Evolutionary conservation across 2,888 invertebrate species (phyloP), one percentile per base, ranked within the genome.

Genomic region (Rugalucina vietnamica): DNA sequence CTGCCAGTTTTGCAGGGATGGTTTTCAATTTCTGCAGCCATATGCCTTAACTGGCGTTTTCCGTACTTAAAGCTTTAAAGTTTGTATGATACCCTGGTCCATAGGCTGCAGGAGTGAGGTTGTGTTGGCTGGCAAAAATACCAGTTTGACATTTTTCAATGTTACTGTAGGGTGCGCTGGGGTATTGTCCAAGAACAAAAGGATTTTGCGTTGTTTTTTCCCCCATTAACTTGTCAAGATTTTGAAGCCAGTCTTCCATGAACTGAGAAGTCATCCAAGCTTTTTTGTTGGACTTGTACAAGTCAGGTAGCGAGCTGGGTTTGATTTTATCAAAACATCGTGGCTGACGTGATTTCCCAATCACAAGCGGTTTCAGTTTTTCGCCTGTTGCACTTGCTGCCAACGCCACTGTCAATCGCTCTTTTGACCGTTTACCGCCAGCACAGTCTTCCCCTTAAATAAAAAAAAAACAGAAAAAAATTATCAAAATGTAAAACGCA

Each of bases 361-460:
- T 69, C 3, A 69, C 69, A 21, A 69, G 21, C 18, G 69, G 69
- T 14, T 18, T 10, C 14, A 69, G 14, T 32, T 10, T 69, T 32
- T 69, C 69, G 21, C 69, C 69, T 70, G 14, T 77, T 73, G 70
- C 18, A 49, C 79, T 76, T 18, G 74, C 76, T 37, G 57, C 39
- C n/a, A 74, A 27, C 12, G 74, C 80, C 2, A 74, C 75, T n/a
- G 80, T 80, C 24, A 80, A 43, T 8, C 74, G 8, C 8, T 75
- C 69, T 43, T 80, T 69, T 29, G 80, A 32, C 8, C 65, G 21
- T 76, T 81, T 76, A 21, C 70, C 70, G n/a, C 70, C 70, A n/a
- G 37, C 70, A 21, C 70, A 36, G 12, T 39, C 70, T 37, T 39
- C 70, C 29, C 70, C 70, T n/a, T n/a, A n/a, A n/a, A n/a, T n/a